phyloP scores from a whole-genome alignment of 2,888 invertebrate species.

The Cancer borealis region DNA sequence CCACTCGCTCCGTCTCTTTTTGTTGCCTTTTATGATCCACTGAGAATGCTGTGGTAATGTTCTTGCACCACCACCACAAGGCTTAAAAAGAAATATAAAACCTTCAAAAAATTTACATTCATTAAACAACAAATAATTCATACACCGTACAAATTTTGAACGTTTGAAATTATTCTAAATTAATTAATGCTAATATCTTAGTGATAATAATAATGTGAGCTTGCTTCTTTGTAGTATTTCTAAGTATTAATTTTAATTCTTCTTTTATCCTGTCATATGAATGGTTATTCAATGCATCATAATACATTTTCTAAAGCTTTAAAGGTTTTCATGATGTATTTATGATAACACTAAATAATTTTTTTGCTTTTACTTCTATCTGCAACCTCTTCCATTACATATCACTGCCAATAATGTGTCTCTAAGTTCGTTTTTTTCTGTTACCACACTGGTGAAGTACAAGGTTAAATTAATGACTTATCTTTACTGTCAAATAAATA shows the following conservation, averaged over 20 bases:
- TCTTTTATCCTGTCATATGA: neutral
- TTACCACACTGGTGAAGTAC: neutral
- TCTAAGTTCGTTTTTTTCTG: neutral
- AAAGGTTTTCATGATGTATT: neutral
- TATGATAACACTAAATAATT: neutral
- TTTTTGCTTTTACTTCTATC: neutral
- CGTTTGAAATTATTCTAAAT: no score
- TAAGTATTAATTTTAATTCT: neutral
- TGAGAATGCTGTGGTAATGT: no score
- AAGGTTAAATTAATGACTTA: neutral
- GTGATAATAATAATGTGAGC: no score
- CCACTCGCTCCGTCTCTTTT: no score
- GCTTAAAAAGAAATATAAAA: no score
- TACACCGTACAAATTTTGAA: no score
- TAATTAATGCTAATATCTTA: no score
- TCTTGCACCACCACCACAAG: no score
- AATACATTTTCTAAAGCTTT: neutral
- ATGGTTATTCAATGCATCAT: neutral
- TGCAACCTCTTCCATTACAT: neutral
- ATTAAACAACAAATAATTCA: no score
- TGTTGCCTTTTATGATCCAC: no score
- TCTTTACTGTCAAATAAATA: conserved; percentile 6
- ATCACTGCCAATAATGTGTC: neutral
- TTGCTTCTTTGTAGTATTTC: no score
- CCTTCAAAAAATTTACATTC: no score